Percentiles rank a stretch among this genome's conserved stretches.
Conservation (phyloP, 2,888 invertebrate genomes). For the Pristionchus exspectatus region DNA sequence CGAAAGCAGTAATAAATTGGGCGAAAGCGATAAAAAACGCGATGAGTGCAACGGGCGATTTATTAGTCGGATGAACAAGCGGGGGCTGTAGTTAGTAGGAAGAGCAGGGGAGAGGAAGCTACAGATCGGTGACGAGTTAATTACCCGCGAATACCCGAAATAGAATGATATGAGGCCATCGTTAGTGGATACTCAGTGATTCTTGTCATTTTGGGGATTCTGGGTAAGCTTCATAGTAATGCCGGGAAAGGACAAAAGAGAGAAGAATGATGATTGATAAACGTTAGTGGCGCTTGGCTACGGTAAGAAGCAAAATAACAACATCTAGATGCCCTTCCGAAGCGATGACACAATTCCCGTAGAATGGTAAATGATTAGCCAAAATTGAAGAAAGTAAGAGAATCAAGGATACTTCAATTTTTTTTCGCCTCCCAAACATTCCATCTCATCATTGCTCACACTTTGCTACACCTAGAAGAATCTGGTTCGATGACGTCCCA, state of each 20-base stretch:
- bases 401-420: no score
- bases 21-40: slow-evolving; percentile 36
- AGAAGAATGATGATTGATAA: no score
- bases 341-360: no score
- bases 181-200: no score
- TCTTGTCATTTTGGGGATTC: no score
- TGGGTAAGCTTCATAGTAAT: no score
- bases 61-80: not conserved
- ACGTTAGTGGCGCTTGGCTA: no score
- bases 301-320: no score
- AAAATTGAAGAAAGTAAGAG: no score
- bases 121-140: not conserved
- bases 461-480: not conserved
- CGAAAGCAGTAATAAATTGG: slow-evolving; percentile 47
- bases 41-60: slow-evolving; percentile 30
- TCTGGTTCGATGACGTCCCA: not conserved
- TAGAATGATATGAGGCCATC: not conserved
- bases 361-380: no score
- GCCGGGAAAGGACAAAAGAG: no score
- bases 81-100: slow-evolving; percentile 20
- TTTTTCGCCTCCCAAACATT: not conserved
- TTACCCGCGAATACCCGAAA: not conserved
- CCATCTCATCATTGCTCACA: not conserved
- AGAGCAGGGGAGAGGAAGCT: not conserved
- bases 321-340: no score